Conservation (phyloP, 2,113 vertebrate genomes). For the Cyprinodon tularosa region DNA sequence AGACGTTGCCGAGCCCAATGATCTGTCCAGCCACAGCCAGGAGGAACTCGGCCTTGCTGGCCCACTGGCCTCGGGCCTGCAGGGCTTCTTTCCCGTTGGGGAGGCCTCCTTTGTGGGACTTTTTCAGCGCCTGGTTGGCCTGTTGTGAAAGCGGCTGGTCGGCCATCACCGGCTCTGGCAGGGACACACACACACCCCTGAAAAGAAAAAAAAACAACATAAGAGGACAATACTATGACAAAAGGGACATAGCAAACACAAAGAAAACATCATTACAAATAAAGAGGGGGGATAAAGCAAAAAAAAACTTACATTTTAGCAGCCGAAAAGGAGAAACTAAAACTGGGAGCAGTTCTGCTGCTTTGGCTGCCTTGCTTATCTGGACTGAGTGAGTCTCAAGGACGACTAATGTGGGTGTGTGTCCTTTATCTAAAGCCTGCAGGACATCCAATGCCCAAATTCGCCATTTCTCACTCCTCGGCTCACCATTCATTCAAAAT, state of each 20-base stretch:
- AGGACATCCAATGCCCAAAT: constrained; percentile 23
- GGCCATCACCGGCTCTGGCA: constrained; percentile 45
- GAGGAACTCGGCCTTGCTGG: constrained; percentile 77
- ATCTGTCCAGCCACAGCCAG: constrained; percentile 79
- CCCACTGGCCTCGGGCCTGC: constrained; percentile 74
- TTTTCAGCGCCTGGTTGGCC: constrained; percentile 26
- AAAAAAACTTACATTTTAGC: constrained; percentile 29
- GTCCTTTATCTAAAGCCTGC: constrained; percentile 57
- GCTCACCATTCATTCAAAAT: background rate
- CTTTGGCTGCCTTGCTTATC: constrained; percentile 49
- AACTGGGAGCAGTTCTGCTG: constrained; percentile 3
- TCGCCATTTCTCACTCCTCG: background rate
- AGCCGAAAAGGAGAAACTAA: background rate
- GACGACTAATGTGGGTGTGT: constrained; percentile 26
- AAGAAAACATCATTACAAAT: background rate
- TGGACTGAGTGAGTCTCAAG: constrained; percentile 14
- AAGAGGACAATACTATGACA: background rate
- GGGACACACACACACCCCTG: constrained; percentile 36
- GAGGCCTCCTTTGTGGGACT: constrained; percentile 10
- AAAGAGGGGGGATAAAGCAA: background rate
- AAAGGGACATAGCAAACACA: background rate
- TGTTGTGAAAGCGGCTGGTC: constrained; percentile 31
- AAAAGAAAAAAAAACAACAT: background rate
- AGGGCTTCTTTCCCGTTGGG: constrained; percentile 33
- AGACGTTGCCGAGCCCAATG: constrained; percentile 79